Evolutionary conservation across 2,888 invertebrate species (phyloP), one percentile per base, ranked within the genome.

Genomic region (Tenthredo livida): DNA sequence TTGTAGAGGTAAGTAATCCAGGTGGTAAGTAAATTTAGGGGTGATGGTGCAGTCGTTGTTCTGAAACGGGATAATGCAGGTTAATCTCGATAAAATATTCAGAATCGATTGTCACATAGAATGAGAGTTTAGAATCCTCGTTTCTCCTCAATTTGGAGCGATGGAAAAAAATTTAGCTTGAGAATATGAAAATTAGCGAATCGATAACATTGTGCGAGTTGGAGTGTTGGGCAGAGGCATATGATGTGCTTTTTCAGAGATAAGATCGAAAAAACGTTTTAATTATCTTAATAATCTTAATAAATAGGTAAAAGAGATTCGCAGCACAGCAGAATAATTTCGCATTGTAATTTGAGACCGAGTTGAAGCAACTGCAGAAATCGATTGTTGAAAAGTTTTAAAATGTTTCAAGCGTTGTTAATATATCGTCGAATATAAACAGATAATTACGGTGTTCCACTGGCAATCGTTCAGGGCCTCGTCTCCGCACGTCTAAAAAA

Each of bases 31-130:
- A 99, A 95, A 94, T 99, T 99, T 88, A 99, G 96, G 1, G 99
- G 99, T 17, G 99, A 97, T 0, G 99, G 99, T 0, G 99, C 99
- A 0, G 99, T 98, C 85, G 97, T 98, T 9, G 99, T 99, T 91
- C 97, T 96, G 86, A 85, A 87, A 84, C 15, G 70, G 9, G 7
- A 67, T 17, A 10, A 83, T 33, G 21, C n/a, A n/a, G n/a, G 43
- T 61, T 40, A 58, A n/a, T 58, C 40, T 61, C 17, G 10, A 21
- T 17, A 77, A 21, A 21, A 40, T 43, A 25, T 73, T 73, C 73
- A 21, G 43, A 5, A 17, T 67, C 17, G 25, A 25, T 40, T 73
- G 73, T 2, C 12, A 73, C 1, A 47, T 47, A 25, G n/a, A 43
- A 43, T 25, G 7, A 40, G 73, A 47, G 25, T 15, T 21, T 9